Percentiles rank a stretch among this genome's conserved stretches.
These are phyloP conservation scores for Tinamus guttatus DNA, from an alignment of 2,113 vertebrate species.

Conservation along the genomic window DNA sequence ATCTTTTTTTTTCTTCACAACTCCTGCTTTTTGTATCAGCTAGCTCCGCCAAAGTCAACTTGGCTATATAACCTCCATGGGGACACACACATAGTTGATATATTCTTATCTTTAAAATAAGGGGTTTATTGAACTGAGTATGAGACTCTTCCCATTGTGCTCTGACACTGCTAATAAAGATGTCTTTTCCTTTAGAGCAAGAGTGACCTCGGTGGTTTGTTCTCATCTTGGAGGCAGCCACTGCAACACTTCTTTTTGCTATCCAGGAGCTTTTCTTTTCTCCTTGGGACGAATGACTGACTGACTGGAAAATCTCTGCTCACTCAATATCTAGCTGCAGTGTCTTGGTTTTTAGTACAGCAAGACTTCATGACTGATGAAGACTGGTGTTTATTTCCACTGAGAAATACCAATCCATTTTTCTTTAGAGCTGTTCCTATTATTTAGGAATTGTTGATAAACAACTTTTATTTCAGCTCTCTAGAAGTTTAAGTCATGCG, in stretches of 20 bases:
- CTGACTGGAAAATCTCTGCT: neutral
- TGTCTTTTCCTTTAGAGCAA: neutral
- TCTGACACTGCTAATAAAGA: slow-evolving; percentile 13
- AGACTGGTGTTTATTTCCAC: slow-evolving; percentile 27
- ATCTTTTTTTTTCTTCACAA: neutral
- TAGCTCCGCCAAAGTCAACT: slow-evolving; percentile 35
- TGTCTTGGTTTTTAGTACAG: neutral
- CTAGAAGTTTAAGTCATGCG: rapidly evolving
- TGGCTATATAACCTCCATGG: neutral
- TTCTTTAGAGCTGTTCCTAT: neutral
- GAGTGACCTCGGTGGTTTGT: neutral
- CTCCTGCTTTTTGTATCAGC: slow-evolving; percentile 29
- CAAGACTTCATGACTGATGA: slow-evolving; percentile 11
- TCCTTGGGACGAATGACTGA: neutral
- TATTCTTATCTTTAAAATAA: slow-evolving; percentile 39
- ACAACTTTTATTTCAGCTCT: neutral
- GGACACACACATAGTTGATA: neutral
- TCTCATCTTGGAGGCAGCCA: neutral
- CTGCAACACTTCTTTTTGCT: neutral
- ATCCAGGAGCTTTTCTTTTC: neutral
- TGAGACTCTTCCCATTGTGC: neutral
- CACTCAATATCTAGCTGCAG: neutral
- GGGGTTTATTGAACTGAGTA: slow-evolving; percentile 9
- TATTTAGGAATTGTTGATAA: slow-evolving; percentile 4
- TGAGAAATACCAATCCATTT: neutral